A percentile compares a stretch with the other conserved stretches of the same genome.
Conservation (phyloP, 2,888 invertebrate genomes). For the Cheilosia vulpina region DNA sequence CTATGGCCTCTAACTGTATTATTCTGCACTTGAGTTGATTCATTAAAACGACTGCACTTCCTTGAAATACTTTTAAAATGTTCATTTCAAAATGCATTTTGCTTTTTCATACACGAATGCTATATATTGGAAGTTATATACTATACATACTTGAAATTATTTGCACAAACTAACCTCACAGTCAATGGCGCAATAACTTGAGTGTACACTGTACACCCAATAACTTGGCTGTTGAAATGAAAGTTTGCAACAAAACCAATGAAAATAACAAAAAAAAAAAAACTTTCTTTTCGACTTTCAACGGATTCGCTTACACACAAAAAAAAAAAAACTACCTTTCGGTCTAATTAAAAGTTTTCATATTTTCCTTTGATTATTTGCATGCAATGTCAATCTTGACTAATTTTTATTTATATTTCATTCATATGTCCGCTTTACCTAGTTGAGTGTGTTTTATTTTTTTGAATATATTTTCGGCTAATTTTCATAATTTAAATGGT, state of each 20-base stretch:
- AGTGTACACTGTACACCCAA: not conserved
- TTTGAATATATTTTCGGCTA: slow-evolving; percentile 18
- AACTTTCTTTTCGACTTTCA: slow-evolving; percentile 58
- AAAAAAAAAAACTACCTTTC: slow-evolving; percentile 24
- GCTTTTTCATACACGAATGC: not conserved
- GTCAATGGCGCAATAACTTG: slow-evolving; percentile 4
- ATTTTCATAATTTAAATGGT: slow-evolving; percentile 35
- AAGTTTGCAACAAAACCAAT: slow-evolving; percentile 25
- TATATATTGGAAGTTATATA: too few species aligned
- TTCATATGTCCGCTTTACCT: slow-evolving; percentile 3
- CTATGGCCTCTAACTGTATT: too few species aligned
- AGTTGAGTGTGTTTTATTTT: not conserved
- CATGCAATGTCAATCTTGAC: slow-evolving; percentile 42
- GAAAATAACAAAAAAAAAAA: slow-evolving; percentile 16
- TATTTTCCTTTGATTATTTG: slow-evolving; percentile 30
- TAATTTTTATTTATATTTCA: slow-evolving; percentile 27
- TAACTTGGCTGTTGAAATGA: slow-evolving; percentile 16
- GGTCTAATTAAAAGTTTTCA: slow-evolving; percentile 46
- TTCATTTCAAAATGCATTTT: too few species aligned
- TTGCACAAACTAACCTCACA: not conserved
- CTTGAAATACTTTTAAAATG: too few species aligned
- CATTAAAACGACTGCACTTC: too few species aligned
- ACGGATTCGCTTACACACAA: slow-evolving; percentile 22
- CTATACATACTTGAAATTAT: not conserved
- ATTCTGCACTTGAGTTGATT: too few species aligned